Percentiles rank a stretch among this genome's conserved stretches.
phyloP scores from a whole-genome alignment of 2,888 invertebrate genomes.

The Ceraclea dissimilis region DNA sequence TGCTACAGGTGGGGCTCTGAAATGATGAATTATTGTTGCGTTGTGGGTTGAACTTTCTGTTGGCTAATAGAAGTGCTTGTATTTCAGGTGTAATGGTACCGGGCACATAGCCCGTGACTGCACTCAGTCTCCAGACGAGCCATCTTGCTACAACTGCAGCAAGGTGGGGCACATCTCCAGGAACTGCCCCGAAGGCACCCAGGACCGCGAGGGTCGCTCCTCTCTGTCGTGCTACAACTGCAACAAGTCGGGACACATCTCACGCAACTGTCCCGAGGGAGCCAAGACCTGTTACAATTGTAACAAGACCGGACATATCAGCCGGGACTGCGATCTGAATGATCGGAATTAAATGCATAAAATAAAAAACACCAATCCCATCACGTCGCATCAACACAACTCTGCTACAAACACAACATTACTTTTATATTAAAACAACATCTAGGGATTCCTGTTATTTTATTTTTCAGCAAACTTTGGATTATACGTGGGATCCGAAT shows the following conservation, averaged over 20 bases:
- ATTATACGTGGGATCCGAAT: conserved; percentile 9
- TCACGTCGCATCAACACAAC: conserved; percentile 27
- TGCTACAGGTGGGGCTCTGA: conserved; percentile 56
- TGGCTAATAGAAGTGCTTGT: neutral
- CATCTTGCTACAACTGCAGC: conserved; percentile 93
- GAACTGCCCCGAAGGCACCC: conserved; percentile 69
- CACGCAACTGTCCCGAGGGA: conserved; percentile 64
- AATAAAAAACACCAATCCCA: conserved; percentile 3
- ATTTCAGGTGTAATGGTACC: conserved; percentile 77
- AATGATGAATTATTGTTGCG: neutral
- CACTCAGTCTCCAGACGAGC: conserved; percentile 71
- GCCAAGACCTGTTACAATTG: conserved; percentile 89
- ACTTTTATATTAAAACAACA: conserved; percentile 6
- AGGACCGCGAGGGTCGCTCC: conserved; percentile 44
- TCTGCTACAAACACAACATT: conserved; percentile 7
- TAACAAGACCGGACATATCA: conserved; percentile 85
- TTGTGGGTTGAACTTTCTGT: neutral
- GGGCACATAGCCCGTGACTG: conserved; percentile 93
- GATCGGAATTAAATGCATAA: conserved; percentile 52
- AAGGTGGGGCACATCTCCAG: conserved; percentile 89
- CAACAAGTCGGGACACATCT: conserved; percentile 86
- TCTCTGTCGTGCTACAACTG: conserved; percentile 85
- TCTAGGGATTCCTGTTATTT: conserved; percentile 24
- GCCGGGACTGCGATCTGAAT: conserved; percentile 81
- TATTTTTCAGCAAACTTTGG: conserved; percentile 11